Base-by-base conservation (phyloP, 2,888 invertebrate species). In the Pediacus dermestoides region DNA sequence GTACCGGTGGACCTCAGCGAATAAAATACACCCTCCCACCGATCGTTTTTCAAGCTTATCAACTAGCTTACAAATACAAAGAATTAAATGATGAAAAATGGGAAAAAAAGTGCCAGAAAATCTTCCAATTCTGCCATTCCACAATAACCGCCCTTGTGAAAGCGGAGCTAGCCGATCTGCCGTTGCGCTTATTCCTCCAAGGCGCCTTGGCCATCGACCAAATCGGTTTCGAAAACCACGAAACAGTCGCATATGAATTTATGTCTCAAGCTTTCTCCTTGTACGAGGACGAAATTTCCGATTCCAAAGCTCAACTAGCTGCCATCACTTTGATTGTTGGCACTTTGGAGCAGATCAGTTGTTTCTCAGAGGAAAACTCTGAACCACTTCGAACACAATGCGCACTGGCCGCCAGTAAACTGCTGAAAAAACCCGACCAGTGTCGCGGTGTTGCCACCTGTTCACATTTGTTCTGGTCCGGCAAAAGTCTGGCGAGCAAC, bases 221-320 rank as follows among this genome's bases (percentile, higher is more conserved):
- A 68, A 91, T 95, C 35, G 82, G 82, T 4, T 97, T 96, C 70
- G 88, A 92, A 42, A 93, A 94, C 64, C 89, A 91, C 66, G 96
- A 97, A 71, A 90, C 93, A 4, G 88, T 97, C 1, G 96, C 96
- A 0, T 99, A 99, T 71, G 99, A 99, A 70, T 99, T 93, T 63
- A 84, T 99, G 67, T 94, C 96, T 12, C 87, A 87, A 72, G 82
- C 96, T 0, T 97, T 99, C 71, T 91, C 95, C 0, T 70, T 99
- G 36, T 99, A 97, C 66, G 97, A 99, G 68, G 99, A 99, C 67
- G 97, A 97, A 71, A 92, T 99, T 58, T 91, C 92, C 1, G 97
- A 97, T 68, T 93, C 93, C 38, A 94, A 94, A 66, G 92, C 95
- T 1, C 97, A 99, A 67, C 69, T 97, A 43, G 91, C 95, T 0